Conservation (phyloP, 2,113 vertebrate species). For the Crotalus viridis region DNA sequence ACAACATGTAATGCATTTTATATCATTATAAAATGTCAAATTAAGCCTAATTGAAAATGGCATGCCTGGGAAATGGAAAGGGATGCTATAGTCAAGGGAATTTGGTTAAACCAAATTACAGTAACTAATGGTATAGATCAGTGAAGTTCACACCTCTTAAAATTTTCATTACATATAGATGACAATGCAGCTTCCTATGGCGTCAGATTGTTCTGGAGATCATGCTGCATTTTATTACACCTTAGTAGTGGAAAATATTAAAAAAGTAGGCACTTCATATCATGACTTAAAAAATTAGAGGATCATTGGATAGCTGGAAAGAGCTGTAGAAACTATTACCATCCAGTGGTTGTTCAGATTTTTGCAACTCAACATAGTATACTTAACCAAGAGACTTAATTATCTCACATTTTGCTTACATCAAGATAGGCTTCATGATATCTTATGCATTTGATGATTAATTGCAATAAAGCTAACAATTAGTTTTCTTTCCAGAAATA, state of each 20-base stretch:
- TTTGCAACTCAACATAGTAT: neutral
- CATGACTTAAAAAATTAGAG: neutral
- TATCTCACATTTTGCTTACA: neutral
- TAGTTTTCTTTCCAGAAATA: neutral
- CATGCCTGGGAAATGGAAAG: neutral
- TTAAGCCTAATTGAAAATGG: neutral
- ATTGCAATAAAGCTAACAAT: neutral
- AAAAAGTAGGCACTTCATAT: neutral
- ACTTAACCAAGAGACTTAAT: neutral
- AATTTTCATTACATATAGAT: neutral
- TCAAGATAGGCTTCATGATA: neutral
- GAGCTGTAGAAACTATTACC: neutral
- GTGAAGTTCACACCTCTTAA: neutral
- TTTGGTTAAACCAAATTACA: neutral
- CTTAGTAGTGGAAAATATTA: neutral
- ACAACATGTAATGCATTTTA: conserved; percentile 1
- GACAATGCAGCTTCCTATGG: neutral
- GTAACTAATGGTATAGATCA: neutral
- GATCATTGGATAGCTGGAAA: neutral
- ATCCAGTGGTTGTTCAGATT: neutral
- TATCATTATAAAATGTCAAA: neutral
- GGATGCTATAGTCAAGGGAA: neutral
- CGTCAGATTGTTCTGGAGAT: neutral
- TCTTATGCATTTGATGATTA: neutral
- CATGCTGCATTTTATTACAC: neutral